Evolutionary conservation across 2,888 invertebrate species (phyloP).

Genomic region (Zaprionus obscuricornis): DNA sequence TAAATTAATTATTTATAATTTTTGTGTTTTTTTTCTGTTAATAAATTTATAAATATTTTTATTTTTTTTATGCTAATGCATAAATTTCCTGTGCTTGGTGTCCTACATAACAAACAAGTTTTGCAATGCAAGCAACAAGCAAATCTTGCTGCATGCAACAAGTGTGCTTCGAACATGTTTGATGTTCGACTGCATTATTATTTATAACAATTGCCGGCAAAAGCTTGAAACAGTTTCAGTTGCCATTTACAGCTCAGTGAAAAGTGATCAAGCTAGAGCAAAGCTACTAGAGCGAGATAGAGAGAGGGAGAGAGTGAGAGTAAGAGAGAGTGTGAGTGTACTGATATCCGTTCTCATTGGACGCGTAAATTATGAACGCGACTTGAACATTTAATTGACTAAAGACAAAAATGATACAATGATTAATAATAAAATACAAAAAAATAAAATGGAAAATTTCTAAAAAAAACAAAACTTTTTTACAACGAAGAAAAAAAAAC

Average conservation of each 20-base stretch:
- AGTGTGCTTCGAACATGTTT: conserved; percentile 52
- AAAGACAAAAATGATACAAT: not conserved
- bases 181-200: conserved; percentile 12
- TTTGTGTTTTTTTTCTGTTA: too few relatives aligned
- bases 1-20: too few relatives aligned
- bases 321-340: too few relatives aligned
- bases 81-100: too few relatives aligned
- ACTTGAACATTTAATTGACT: conserved; percentile 38
- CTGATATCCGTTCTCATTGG: too few relatives aligned
- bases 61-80: too few relatives aligned
- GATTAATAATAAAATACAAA: too few relatives aligned
- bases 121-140: conserved; percentile 27
- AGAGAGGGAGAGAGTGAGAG: too few relatives aligned
- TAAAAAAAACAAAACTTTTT: too few relatives aligned
- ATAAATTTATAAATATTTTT: too few relatives aligned
- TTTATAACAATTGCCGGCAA: conserved; percentile 28
- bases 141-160: conserved; percentile 12
- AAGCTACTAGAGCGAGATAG: not conserved
- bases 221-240: conserved; percentile 41
- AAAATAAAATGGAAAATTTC: too few relatives aligned
- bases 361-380: conserved; percentile 11
- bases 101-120: conserved; percentile 14
- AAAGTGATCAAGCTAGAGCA: conserved; percentile 23
- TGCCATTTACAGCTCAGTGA: conserved; percentile 33
- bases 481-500: too few relatives aligned